Base-by-base conservation (phyloP, 2,888 invertebrate species). In the Stegana nigrithorax region DNA sequence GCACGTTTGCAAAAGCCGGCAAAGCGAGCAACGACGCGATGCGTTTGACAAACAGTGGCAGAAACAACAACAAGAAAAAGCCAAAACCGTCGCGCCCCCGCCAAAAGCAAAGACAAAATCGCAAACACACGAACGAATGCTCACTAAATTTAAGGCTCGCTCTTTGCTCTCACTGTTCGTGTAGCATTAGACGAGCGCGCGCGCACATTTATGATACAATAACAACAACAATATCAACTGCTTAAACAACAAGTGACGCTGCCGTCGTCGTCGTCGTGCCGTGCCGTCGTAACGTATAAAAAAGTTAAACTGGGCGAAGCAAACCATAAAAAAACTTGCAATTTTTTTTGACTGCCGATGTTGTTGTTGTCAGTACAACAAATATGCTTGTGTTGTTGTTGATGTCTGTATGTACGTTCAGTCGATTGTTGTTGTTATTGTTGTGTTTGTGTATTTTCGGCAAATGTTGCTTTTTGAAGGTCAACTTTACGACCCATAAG, bases 401-500 rank as follows among this genome's bases (percentile, higher is more conserved):
- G 60, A 57, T 65, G 62, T 68, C 63, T 69, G 66, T 73, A 60
- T 63, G 53, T 59, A 19, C 21, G 19, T 53, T 27, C 36, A 57
- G 39, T 63, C 71, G 64, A n/a, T n/a, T n/a, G n/a, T n/a, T n/a
- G n/a, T n/a, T n/a, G 63, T 67, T 53, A 55, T 62, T 44, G 59
- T 42, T 64, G 39, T 62, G 57, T 58, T 61, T 67, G 56, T 70
- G 71, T 71, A 73, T 74, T 74, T 78, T 81, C 71, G 77, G 73
- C 76, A 79, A 78, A 76, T 76, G 77, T 81, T 78, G 74, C 75
- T 79, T 77, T 82, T 84, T 84, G 84, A 84, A 84, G 84, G 84
- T 84, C 84, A 84, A 85, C 85, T 84, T 83, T 84, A 84, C 84
- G 84, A 82, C 82, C 83, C 82, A 82, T 75, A 83, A 83, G 83